Evolutionary conservation across 2,888 invertebrate species (phyloP), one percentile per base, ranked within the genome.

Genomic region (Parnassius mnemosyne): DNA sequence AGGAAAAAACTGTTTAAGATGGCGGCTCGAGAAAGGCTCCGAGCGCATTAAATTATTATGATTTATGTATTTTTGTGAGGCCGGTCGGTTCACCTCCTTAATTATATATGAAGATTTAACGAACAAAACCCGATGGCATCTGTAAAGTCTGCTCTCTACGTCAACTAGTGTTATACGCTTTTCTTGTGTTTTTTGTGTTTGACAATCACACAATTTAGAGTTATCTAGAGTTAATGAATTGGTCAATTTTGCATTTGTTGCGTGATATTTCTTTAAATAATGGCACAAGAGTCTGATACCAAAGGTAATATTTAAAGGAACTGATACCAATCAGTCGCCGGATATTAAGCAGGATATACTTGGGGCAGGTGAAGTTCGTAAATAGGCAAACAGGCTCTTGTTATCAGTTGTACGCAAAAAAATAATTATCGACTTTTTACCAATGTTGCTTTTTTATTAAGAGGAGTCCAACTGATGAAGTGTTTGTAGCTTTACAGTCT

Each of bases 31-130:
- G 83, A 82, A 81, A 85, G 84, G 79, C 71, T 73, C 75, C 75
- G 69, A 73, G 78, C 78, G 87, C 85, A 85, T 88, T 89, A 90
- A 89, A 89, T 88, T 89, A 88, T 89, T 87, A 88, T 90, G 89
- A 90, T 90, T 90, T 90, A 90, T 89, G 86, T 86, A 81, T 86
- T 86, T 89, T 86, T 85, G 85, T 83, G 80, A 76, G 79, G 77
- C 71, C 74, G 72, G 72, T 60, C 66, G 71, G 71, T 71, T 81
- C 79, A 77, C 81, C 83, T 81, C 84, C 83, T 82, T 89, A 88
- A 89, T 89, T 89, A 89, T 85, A 86, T 79, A 80, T 81, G 81
- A 80, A 77, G 83, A 78, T 77, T 84, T 85, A 84, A 86, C 86
- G 87, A 83, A 87, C 86, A 81, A 80, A 83, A 74, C 75, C 66